phyloP scores from a whole-genome alignment of 2,797 vertebrate genomes.

The Tarsius wallacei region DNA sequence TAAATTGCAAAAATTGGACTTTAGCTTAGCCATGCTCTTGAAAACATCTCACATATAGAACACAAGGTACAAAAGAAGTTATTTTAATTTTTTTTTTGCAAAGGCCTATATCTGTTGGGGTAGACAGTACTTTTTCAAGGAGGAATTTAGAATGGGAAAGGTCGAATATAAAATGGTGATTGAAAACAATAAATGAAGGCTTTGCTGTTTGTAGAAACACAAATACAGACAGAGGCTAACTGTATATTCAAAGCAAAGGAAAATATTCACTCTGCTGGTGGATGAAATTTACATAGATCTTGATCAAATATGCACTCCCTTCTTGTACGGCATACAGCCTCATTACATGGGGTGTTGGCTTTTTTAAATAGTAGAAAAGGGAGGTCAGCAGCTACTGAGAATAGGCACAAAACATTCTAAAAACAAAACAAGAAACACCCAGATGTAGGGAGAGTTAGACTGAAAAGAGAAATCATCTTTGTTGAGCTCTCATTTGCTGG shows the following conservation, averaged over 20 bases:
- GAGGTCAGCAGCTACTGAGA: conserved; percentile 14
- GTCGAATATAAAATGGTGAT: conserved; percentile 48
- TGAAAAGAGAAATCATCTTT: not conserved
- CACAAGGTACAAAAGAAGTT: not conserved
- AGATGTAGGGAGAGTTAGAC: not conserved
- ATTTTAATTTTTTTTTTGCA: conserved; percentile 17
- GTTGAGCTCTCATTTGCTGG: not conserved
- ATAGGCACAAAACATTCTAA: not conserved
- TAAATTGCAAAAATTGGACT: conserved; percentile 25
- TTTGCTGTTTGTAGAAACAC: conserved; percentile 69
- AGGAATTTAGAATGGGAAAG: conserved; percentile 59
- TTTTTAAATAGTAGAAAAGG: conserved; percentile 64
- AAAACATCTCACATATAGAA: conserved; percentile 8
- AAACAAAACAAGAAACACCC: not conserved
- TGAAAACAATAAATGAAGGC: conserved; percentile 71
- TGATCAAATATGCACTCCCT: conserved; percentile 78
- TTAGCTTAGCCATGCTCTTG: conserved; percentile 33
- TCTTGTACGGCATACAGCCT: not conserved
- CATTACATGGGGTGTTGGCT: not conserved
- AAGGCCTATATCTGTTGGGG: not conserved
- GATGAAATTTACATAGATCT: conserved; percentile 84
- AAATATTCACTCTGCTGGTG: conserved; percentile 71
- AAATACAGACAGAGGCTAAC: conserved; percentile 74
- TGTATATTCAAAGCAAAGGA: conserved; percentile 76
- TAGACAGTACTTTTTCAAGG: conserved; percentile 63